These are phyloP conservation scores for Axea sp. DNA, from an alignment of 2,888 invertebrate genomes.

Conservation along the genomic window DNA sequence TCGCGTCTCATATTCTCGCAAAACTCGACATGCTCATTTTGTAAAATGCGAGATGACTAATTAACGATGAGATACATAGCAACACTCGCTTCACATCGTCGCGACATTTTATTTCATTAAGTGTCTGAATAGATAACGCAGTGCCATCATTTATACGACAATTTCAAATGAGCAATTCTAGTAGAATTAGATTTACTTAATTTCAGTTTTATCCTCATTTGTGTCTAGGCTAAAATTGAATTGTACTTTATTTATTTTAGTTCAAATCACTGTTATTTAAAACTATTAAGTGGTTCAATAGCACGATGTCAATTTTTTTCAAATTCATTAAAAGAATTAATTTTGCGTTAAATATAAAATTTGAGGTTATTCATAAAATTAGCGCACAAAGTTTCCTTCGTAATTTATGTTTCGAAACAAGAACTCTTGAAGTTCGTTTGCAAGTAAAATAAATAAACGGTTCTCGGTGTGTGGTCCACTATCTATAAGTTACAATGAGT, in stretches of 20 bases:
- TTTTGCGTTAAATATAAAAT: no score
- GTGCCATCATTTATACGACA: constrained; percentile 33
- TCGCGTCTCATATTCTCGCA: constrained; percentile 50
- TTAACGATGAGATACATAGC: constrained; percentile 47
- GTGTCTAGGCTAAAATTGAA: no score
- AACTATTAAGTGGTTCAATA: no score
- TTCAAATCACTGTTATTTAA: no score
- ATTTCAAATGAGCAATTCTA: constrained; percentile 1
- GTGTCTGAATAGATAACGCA: constrained; percentile 22
- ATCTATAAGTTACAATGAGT: constrained; percentile 34
- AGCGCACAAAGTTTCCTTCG: no score
- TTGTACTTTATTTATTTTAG: no score
- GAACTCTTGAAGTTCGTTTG: constrained; percentile 8
- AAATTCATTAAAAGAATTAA: no score
- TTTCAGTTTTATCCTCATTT: no score
- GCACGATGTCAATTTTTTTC: no score
- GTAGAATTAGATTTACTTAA: constrained; percentile 6
- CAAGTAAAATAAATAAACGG: constrained; percentile 28
- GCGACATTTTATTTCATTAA: constrained; percentile 62
- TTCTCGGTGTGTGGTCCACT: constrained; percentile 29
- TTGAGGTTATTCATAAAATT: no score
- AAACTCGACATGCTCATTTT: constrained; percentile 52
- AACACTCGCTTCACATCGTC: constrained; percentile 26
- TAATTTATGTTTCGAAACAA: constrained; percentile 10
- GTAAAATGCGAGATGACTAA: constrained; percentile 56